Evolutionary conservation across 2,113 vertebrate genomes (phyloP).

Genomic region (Chionis minor): DNA sequence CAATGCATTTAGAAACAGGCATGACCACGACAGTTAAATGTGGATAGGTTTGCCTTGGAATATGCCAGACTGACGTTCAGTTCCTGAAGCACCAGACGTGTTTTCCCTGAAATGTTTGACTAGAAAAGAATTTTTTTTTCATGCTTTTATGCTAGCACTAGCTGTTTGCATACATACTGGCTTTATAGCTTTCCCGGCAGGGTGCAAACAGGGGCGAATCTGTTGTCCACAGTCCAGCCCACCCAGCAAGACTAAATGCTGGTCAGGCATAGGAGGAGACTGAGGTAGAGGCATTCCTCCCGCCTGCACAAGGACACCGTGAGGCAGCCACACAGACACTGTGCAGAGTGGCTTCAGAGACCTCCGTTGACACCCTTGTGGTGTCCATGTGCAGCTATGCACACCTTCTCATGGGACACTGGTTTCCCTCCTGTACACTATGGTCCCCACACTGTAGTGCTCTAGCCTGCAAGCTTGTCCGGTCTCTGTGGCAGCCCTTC

Average conservation of each 20-base stretch:
- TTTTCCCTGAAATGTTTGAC: neutral
- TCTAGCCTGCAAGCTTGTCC: neutral
- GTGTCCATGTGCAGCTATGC: neutral
- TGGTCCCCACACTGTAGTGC: neutral
- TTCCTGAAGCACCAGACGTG: neutral
- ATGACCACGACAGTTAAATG: neutral
- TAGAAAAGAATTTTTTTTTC: neutral
- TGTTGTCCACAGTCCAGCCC: neutral
- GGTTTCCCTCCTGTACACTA: neutral
- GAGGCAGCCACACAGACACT: neutral
- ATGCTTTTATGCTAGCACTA: neutral
- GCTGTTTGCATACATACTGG: neutral
- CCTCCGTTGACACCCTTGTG: neutral
- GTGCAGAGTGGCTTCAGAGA: neutral
- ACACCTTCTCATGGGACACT: neutral
- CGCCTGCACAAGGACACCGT: accelerated
- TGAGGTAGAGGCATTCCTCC: neutral
- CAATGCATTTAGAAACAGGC: neutral
- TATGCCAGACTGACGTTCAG: neutral
- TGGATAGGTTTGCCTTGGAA: neutral
- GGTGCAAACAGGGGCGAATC: neutral
- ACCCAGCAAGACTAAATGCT: slow-evolving; percentile 6
- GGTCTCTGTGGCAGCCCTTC: neutral
- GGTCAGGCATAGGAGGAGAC: neutral
- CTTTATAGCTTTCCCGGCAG: slow-evolving; percentile 11